phyloP scores from a whole-genome alignment of 2,797 vertebrate genomes.

The Acanthornis magna region DNA sequence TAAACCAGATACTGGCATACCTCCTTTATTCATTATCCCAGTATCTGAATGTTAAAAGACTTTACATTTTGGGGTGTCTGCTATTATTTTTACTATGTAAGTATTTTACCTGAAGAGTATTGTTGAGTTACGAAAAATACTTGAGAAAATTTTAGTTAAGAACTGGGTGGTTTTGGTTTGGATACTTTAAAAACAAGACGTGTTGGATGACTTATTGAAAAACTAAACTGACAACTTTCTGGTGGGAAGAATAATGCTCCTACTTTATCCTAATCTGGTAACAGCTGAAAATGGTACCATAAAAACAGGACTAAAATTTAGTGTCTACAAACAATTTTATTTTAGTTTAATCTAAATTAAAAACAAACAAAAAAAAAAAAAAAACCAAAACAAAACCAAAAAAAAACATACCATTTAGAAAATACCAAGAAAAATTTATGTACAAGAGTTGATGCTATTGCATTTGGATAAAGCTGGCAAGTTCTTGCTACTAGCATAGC shows the following conservation, averaged over 20 bases:
- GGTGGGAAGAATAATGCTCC: not conserved
- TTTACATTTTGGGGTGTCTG: not conserved
- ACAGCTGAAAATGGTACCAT: conserved; percentile 74
- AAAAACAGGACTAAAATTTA: conserved; percentile 84
- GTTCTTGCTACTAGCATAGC: conserved; percentile 99
- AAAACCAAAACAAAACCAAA: not conserved
- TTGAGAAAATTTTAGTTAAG: not conserved
- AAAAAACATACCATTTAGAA: conserved; percentile 93
- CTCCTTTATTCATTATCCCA: not conserved
- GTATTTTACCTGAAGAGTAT: not conserved
- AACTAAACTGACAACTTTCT: not conserved
- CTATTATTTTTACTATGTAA: not conserved
- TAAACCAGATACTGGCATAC: not conserved
- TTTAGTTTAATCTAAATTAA: conserved; percentile 77
- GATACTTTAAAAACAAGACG: not conserved
- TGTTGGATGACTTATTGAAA: not conserved
- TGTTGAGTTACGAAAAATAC: not conserved
- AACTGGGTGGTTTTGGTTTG: not conserved
- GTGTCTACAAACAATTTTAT: conserved; percentile 82
- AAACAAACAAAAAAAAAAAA: not conserved
- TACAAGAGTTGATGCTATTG: conserved; percentile 96
- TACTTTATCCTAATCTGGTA: conserved; percentile 55
- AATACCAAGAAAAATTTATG: conserved; percentile 99
- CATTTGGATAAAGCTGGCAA: conserved; percentile 98
- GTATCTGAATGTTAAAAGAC: not conserved